These are phyloP conservation scores for Paraplagusia blochii DNA, from an alignment of 2,113 vertebrate genomes.

Conservation along the genomic window DNA sequence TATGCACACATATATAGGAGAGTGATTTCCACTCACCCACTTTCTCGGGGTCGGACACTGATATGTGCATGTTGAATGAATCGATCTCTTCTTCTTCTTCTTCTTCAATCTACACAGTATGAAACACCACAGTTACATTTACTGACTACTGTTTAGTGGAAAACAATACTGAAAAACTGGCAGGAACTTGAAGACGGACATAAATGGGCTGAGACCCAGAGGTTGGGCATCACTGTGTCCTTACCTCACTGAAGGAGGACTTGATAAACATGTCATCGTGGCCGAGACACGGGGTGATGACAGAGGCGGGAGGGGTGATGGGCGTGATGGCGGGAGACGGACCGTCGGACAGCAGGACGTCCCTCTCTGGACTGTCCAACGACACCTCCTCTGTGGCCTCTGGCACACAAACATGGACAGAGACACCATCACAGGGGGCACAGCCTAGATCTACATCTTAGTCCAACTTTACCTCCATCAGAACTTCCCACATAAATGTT, in stretches of 20 bases:
- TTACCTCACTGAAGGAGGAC: slow-evolving; percentile 89
- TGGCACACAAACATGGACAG: slow-evolving; percentile 41
- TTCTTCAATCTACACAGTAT: slow-evolving; percentile 77
- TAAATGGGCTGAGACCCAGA: too few species aligned
- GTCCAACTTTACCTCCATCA: too few species aligned
- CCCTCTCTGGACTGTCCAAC: slow-evolving; percentile 92
- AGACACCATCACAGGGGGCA: too few species aligned
- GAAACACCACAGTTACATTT: not conserved
- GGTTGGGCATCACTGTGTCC: too few species aligned
- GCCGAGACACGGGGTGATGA: slow-evolving; percentile 84
- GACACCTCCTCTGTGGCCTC: slow-evolving; percentile 97
- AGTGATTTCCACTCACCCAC: slow-evolving; percentile 92
- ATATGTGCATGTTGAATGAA: slow-evolving; percentile 89
- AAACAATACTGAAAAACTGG: too few species aligned
- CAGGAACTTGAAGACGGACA: too few species aligned
- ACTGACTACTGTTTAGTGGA: too few species aligned
- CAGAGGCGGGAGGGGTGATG: slow-evolving; percentile 86
- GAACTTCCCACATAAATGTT: too few species aligned
- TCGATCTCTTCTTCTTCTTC: slow-evolving; percentile 86
- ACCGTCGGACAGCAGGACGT: slow-evolving; percentile 88
- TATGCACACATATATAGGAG: too few species aligned
- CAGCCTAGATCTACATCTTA: too few species aligned
- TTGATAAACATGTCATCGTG: slow-evolving; percentile 85
- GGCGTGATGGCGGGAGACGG: slow-evolving; percentile 91
- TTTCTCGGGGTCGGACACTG: slow-evolving; percentile 98